Base-by-base conservation (phyloP, 2,113 vertebrate genomes). In the Rhabdornis inornatus region DNA sequence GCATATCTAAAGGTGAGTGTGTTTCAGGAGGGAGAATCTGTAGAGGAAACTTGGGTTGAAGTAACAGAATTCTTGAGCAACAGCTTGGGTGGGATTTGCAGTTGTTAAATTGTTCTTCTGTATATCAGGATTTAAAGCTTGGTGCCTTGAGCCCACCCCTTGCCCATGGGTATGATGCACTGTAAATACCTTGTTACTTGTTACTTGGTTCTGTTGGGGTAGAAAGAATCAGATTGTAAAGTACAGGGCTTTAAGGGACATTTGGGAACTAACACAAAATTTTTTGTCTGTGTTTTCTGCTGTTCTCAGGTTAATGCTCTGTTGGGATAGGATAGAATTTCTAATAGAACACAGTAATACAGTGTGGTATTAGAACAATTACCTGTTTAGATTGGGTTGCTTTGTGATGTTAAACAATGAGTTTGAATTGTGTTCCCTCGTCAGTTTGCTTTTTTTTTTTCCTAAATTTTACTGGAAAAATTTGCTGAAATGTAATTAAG, bases 1-100 rank as follows among this genome's bases (percentile, higher is more conserved):
- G 98, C 99, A 2, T 99, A 99, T 91, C 98, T 99, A 47, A 99
- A 99, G 97, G 99, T 99, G 97, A 98, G 99, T 92, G 15, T 78
- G 7, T 66, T 42, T 79, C 2, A 2, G 47, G 57, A 49, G 50
- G 22, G 59, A n/a, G 10, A 23, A 19, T 35, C 47, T 60, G 7
- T 31, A 27, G 23, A 23, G 45, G 30, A 53, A 63, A 15, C 8
- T 25, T 42, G 4, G 22, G 12, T 47, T 52, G 28, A 56, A 77
- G 24, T 44, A 61, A 11, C 11, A 37, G 52, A 52, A 33, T 24
- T 55, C 28, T 19, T 86, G 35, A 66, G 19, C 16, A 76, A 6
- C 3, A 44, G 0, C 11, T 72, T 59, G 1, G 1, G 27, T 64
- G 45, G 25, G 16, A 39, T 83, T 81, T 81, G 55, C 20, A 50